These are phyloP conservation scores for Gasteruption jaculator DNA, from an alignment of 2,888 invertebrate genomes.

Conservation along the genomic window DNA sequence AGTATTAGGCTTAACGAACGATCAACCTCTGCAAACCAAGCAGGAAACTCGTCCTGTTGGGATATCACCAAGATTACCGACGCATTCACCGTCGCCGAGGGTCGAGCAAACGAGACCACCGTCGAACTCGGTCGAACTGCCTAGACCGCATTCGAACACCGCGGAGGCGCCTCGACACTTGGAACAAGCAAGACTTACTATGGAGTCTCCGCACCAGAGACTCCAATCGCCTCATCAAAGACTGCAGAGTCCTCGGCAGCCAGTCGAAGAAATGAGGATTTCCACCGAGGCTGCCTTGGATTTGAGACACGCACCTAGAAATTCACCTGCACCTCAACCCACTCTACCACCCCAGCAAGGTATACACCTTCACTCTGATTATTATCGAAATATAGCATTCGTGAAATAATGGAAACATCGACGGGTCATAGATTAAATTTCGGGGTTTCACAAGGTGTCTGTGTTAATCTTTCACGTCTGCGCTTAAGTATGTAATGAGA, in stretches of 20 bases:
- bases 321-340: constrained; percentile 41
- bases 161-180: constrained; percentile 40
- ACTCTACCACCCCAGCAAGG: constrained; percentile 42
- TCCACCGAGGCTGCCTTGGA: constrained; percentile 43
- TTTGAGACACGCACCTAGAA: constrained; percentile 43
- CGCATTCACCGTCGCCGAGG: constrained; percentile 40
- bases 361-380: constrained; percentile 25
- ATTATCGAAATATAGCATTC: no score
- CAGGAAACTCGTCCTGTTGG: constrained; percentile 39
- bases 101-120: constrained; percentile 42
- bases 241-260: constrained; percentile 43
- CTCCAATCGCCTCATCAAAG: constrained; percentile 45
- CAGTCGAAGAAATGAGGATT: constrained; percentile 38
- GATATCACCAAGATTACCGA: constrained; percentile 43
- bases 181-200: constrained; percentile 42
- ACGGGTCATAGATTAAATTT: no score
- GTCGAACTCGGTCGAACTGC: constrained; percentile 41
- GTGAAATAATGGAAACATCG: no score
- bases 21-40: constrained; percentile 43
- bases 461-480: no score
- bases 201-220: constrained; percentile 46
- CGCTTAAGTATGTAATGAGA: no score
- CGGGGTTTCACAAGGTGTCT: no score
- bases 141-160: constrained; percentile 41
- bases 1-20: constrained; percentile 71